Percentiles rank a stretch among this genome's conserved stretches.
phyloP scores from a whole-genome alignment of 2,113 vertebrate genomes.

The Oncorhynchus clarkii region DNA sequence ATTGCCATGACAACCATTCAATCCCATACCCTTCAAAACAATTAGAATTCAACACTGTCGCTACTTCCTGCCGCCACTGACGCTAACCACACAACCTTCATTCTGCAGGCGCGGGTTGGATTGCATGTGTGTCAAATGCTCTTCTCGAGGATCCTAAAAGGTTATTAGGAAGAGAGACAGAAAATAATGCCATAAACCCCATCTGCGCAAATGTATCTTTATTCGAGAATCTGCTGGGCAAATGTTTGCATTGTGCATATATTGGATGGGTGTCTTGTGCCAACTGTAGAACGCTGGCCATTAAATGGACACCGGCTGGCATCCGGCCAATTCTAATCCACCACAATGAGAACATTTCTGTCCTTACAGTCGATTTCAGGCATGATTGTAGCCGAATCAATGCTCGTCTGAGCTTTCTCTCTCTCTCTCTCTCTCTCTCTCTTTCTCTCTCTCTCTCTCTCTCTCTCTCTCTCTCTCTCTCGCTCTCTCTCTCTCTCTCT shows the following conservation, averaged over 20 bases:
- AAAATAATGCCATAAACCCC: constrained; percentile 18
- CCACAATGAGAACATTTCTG: constrained; percentile 39
- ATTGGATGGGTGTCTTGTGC: constrained; percentile 3
- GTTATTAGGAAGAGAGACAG: not conserved
- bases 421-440: not conserved
- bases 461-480: too few relatives aligned
- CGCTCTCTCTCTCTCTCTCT: too few relatives aligned
- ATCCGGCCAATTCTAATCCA: constrained; percentile 33
- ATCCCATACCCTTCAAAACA: constrained; percentile 73
- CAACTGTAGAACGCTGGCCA: not conserved
- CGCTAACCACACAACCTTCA: constrained; percentile 50
- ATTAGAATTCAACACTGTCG: constrained; percentile 73
- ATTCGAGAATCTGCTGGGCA: not conserved
- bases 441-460: not conserved
- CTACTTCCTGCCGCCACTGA: constrained; percentile 58
- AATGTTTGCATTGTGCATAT: constrained; percentile 8
- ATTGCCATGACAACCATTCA: constrained; percentile 74
- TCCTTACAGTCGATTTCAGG: constrained; percentile 27
- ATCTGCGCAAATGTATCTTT: constrained; percentile 2
- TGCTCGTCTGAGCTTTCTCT: constrained; percentile 4
- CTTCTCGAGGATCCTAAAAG: not conserved
- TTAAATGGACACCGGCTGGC: constrained; percentile 21
- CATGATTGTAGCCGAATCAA: constrained; percentile 38
- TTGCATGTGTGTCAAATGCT: constrained; percentile 32
- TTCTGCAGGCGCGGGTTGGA: constrained; percentile 30